Evolutionary conservation across 35 echinoderm and acorn worm genomes (phyloP).

Genomic region (Nesometra sesokonis): DNA sequence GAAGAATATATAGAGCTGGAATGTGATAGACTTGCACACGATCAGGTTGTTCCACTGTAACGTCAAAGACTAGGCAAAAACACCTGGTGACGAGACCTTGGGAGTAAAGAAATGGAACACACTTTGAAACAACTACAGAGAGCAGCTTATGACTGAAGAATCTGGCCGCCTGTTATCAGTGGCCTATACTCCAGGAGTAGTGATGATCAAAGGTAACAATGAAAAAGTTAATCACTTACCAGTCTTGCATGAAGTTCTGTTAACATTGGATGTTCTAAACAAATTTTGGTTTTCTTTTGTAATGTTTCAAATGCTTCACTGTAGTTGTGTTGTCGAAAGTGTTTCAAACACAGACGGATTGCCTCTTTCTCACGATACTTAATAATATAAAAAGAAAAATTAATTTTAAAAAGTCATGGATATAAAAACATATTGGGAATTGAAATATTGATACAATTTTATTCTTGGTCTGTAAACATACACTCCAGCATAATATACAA

Average conservation of each 20-base stretch:
- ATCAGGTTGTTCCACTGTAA: too few species aligned
- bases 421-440: too few species aligned
- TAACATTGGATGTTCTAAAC: constrained; percentile 68
- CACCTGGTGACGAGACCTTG: too few species aligned
- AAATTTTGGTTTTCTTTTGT: constrained; percentile 63
- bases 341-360: constrained; percentile 69
- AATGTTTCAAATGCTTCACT: constrained; percentile 71
- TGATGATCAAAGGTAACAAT: not conserved
- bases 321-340: constrained; percentile 89
- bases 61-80: too few species aligned
- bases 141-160: not conserved
- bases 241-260: constrained; percentile 70
- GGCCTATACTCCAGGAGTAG: not conserved
- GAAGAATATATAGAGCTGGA: too few species aligned
- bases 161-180: not conserved
- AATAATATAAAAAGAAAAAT: not conserved
- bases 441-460: too few species aligned
- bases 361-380: constrained; percentile 82
- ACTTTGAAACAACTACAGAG: not conserved
- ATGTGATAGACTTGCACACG: too few species aligned
- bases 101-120: too few species aligned
- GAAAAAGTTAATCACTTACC: constrained; percentile 32
- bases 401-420: too few species aligned
- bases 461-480: too few species aligned
- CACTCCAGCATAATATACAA: too few species aligned